Conservation (phyloP, 2,888 invertebrate genomes). For the Dioctria rufipes region DNA sequence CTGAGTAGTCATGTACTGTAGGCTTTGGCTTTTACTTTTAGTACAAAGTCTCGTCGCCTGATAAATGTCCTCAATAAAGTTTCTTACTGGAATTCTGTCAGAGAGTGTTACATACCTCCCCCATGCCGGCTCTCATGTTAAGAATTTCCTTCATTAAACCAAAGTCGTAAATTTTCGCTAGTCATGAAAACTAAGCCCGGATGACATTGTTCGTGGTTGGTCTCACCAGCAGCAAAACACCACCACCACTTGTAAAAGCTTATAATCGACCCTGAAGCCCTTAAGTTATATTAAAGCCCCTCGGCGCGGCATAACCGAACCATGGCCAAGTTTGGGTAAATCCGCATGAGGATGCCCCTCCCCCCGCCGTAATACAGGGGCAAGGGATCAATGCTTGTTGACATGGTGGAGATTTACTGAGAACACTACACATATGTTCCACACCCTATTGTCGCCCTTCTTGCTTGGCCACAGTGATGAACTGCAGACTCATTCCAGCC, state of each 20-base stretch:
- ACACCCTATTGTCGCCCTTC: constrained; percentile 1
- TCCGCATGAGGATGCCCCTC: background rate
- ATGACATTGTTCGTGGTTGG: constrained; percentile 27
- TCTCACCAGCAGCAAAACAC: constrained; percentile 14
- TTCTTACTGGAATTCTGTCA: constrained; percentile 40
- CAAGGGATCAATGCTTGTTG: constrained; percentile 36
- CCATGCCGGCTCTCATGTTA: background rate
- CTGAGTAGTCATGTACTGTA: background rate
- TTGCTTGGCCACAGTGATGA: constrained; percentile 28
- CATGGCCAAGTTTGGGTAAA: constrained; percentile 27
- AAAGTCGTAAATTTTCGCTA: constrained; percentile 41
- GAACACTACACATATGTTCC: constrained; percentile 28
- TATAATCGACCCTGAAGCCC: constrained; percentile 40
- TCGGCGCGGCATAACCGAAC: background rate
- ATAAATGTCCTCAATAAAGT: constrained; percentile 36
- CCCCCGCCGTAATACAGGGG: background rate
- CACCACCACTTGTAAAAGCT: constrained; percentile 23
- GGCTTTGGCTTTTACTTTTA: background rate
- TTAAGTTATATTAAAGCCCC: constrained; percentile 11
- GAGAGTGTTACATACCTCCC: background rate
- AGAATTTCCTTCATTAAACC: constrained; percentile 48
- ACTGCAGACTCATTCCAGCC: constrained; percentile 16
- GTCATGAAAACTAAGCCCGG: constrained; percentile 39
- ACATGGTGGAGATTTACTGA: constrained; percentile 46
- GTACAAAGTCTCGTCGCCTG: constrained; percentile 9